Conservation (phyloP, 2,113 vertebrate species). For the Grammomys surdaster region DNA sequence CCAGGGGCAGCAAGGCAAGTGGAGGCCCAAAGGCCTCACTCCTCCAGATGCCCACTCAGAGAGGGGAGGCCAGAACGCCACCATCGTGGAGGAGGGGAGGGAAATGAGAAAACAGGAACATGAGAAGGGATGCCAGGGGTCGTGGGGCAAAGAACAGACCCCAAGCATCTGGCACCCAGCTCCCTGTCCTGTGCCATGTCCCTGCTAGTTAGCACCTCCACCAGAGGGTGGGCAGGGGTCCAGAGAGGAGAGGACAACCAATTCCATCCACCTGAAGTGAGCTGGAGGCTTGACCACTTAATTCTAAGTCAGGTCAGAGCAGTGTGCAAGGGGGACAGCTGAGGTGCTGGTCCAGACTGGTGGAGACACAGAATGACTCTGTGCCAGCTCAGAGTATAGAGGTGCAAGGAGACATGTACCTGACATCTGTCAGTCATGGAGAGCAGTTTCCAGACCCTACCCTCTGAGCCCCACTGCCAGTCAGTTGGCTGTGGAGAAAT, state of each 20-base stretch:
- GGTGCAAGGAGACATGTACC: not conserved
- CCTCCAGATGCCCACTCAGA: rapidly evolving
- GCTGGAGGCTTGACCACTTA: not conserved
- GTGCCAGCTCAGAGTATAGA: not conserved
- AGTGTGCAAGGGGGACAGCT: not conserved
- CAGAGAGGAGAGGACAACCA: not conserved
- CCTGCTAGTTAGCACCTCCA: conserved; percentile 80
- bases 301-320: not conserved
- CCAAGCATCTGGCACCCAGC: not conserved
- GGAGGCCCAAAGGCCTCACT: not conserved
- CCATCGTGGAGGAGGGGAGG: not conserved
- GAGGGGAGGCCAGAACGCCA: not conserved
- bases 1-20: not conserved
- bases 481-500: not conserved
- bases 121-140: not conserved
- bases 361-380: no score
- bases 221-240: conserved; percentile 74
- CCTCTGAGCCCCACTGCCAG: not conserved
- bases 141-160: not conserved
- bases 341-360: not conserved
- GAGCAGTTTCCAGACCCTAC: no score
- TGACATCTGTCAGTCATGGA: not conserved
- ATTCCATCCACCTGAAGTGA: conserved; percentile 6
- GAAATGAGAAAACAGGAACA: not conserved
- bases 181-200: conserved; percentile 20